These are phyloP conservation scores for Australoheros facetus DNA, from an alignment of 2,797 vertebrate species.

Conservation along the genomic window DNA sequence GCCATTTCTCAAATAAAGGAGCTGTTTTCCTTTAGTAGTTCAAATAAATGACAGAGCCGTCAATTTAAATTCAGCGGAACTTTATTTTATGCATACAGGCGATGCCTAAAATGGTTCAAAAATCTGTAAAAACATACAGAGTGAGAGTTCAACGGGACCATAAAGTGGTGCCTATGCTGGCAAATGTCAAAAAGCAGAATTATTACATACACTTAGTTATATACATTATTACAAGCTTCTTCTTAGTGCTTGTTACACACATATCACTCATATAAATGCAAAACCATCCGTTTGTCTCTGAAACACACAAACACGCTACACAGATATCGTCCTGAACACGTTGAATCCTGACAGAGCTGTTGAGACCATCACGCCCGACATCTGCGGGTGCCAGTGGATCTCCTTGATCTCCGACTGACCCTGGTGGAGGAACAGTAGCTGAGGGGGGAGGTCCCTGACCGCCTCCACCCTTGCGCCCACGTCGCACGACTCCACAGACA, in stretches of 20 bases:
- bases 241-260: slow-evolving; percentile 9
- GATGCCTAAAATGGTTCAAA: slow-evolving; percentile 49
- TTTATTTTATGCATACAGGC: slow-evolving; percentile 50
- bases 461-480: slow-evolving; percentile 75
- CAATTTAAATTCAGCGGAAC: neutral
- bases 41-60: neutral
- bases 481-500: slow-evolving; percentile 89
- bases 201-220: slow-evolving; percentile 50
- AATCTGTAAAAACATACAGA: slow-evolving; percentile 55
- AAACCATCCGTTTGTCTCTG: neutral
- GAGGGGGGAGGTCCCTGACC: slow-evolving; percentile 86
- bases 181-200: slow-evolving; percentile 21
- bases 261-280: slow-evolving; percentile 12
- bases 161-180: slow-evolving; percentile 6
- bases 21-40: neutral
- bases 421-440: slow-evolving; percentile 93
- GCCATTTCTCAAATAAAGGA: neutral
- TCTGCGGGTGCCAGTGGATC: slow-evolving; percentile 93
- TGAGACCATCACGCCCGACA: slow-evolving; percentile 87
- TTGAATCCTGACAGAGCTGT: slow-evolving; percentile 90
- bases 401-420: slow-evolving; percentile 93
- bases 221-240: slow-evolving; percentile 54
- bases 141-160: slow-evolving; percentile 1
- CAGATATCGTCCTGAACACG: slow-evolving; percentile 91
- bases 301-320: slow-evolving; percentile 59